Evolutionary conservation across 2,888 invertebrate genomes (phyloP), one percentile per base, ranked within the genome.

Genomic region (Catocala fraxini): DNA sequence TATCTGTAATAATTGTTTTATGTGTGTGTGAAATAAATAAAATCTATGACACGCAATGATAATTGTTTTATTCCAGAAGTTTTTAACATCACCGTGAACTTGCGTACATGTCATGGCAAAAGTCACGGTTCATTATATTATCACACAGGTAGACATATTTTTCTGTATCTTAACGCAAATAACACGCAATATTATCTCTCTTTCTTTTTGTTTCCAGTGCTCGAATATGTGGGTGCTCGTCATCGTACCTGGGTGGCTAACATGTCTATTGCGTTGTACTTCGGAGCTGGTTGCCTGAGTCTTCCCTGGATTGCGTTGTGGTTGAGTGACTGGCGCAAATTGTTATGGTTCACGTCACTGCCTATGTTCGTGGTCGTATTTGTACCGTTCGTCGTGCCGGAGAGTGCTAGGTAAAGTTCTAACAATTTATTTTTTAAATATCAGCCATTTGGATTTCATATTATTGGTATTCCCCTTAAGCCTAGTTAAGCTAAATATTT

Each of bases 191-290:
- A 1, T 25, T 25, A 25, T 25, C 4, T 25, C 25, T 47, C 6
- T 47, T 1, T 47, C 4, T 5, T 33, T 1, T 11, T 33, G 5
- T 42, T n/a, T 11, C 0, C 84, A 90, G 94, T 92, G 4, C 69
- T 95, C 49, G 95, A 95, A 69, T 95, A 94, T 85, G 91, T 94
- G 46, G 95, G 95, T 0, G 85, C 93, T 0, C 83, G 84, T 0
- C 92, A 95, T 81, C 90, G 95, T 13, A 95, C 95, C 1, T 90
- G 86, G 87, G 90, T 92, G 33, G 95, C 93, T 0, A 95, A 95
- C 79, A 89, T 95, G 85, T 93, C 95, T 0, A 93, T 94, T 45
- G 95, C 94, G 0, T 68, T 94, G 48, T 95, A 84, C 84, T 95
- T 93, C 82, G 94, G 94, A 4, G 68, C 86, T 42, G 95, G 93